These are phyloP conservation scores for Lethenteron reissneri DNA, from an alignment of 2,113 vertebrate species.

Conservation along the genomic window DNA sequence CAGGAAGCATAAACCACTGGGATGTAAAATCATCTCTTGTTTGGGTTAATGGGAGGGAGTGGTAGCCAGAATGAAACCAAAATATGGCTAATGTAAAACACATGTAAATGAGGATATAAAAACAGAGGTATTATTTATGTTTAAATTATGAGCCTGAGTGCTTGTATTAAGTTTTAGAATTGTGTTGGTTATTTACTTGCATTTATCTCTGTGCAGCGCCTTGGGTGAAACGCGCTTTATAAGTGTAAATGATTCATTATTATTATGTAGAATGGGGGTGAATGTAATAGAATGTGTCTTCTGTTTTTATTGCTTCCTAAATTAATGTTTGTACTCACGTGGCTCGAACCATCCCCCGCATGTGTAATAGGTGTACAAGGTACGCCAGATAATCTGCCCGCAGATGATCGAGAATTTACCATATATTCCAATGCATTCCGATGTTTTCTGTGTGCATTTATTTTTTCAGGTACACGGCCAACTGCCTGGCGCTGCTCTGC, in stretches of 20 bases:
- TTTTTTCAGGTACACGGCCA: conserved; percentile 55
- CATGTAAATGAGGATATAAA: background rate
- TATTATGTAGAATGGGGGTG: background rate
- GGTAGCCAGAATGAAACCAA: background rate
- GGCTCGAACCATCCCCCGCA: background rate
- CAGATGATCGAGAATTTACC: background rate
- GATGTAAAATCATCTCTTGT: background rate
- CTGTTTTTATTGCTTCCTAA: background rate
- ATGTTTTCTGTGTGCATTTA: conserved; percentile 9
- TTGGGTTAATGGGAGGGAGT: background rate
- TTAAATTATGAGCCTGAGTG: too few species aligned
- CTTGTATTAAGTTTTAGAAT: too few species aligned
- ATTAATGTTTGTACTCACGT: background rate
- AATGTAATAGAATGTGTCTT: conserved; percentile 7
- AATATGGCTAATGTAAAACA: background rate
- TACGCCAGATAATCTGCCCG: background rate
- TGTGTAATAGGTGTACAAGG: too few species aligned
- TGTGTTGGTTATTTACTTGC: too few species aligned
- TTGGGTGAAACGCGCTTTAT: too few species aligned
- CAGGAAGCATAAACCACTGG: background rate
- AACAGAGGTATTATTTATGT: too few species aligned
- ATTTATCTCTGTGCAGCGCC: too few species aligned
- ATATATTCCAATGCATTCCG: conserved; percentile 8
- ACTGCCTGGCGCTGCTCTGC: conserved; percentile 65
- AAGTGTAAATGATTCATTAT: too few species aligned